Evolutionary conservation across 2,113 vertebrate genomes (phyloP).

Genomic region (Saimiri boliviensis): DNA sequence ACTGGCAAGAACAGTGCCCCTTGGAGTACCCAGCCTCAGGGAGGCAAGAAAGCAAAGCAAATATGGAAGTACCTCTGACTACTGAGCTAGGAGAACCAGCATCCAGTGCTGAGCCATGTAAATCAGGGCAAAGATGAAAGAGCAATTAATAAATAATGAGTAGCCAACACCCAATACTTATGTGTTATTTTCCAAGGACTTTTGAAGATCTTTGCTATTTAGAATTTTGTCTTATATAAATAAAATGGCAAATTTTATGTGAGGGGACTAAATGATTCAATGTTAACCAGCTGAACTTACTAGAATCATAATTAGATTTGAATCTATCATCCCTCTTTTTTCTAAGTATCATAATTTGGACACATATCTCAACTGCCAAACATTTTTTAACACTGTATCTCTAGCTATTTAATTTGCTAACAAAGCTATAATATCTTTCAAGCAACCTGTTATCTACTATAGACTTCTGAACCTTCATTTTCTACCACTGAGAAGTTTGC

Average conservation of each 20-base stretch:
- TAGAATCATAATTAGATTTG: constrained; percentile 27
- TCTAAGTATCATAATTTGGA: constrained; percentile 27
- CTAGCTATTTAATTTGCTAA: constrained; percentile 15
- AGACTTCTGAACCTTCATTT: background rate
- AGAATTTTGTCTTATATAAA: background rate
- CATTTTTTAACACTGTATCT: background rate
- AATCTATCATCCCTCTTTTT: background rate
- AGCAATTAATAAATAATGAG: background rate
- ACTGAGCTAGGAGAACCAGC: background rate
- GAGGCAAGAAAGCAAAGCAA: background rate
- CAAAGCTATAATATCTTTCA: constrained; percentile 9
- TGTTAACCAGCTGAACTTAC: background rate
- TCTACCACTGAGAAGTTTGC: background rate
- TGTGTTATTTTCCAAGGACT: background rate
- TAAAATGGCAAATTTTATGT: background rate
- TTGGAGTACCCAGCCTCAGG: background rate
- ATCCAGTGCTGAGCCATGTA: fast-evolving
- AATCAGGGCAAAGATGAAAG: background rate
- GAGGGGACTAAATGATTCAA: background rate
- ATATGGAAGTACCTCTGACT: background rate
- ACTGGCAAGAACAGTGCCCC: background rate
- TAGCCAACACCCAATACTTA: background rate
- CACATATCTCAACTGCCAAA: background rate
- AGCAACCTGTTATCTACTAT: background rate
- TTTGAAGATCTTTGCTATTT: background rate